Base-by-base conservation (phyloP, 2,888 invertebrate species). In the Eledona agricola region DNA sequence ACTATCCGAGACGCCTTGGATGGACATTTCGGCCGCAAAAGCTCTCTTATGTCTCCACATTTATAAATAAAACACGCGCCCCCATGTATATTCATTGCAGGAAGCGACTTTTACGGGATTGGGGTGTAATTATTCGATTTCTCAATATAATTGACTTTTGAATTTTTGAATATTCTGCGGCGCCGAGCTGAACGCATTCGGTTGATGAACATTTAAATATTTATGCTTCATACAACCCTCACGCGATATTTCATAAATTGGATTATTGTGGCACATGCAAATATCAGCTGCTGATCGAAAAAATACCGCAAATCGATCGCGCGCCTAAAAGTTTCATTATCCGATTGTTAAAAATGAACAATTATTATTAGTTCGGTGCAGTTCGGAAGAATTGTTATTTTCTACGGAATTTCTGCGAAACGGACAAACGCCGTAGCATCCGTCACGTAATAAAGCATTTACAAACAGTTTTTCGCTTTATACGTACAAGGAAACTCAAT, bases 1-100 rank as follows among this genome's bases (percentile, higher is more conserved):
- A 71, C 68, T 70, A 70, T 66, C 72, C 70, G 66, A 59, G 67
- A 65, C 68, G 66, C 63, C 60, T 53, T 57, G 62, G 66, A 71
- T 66, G 65, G 69, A 67, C 71, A 66, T 66, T 65, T 63, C 61
- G 60, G 67, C 62, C 67, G 63, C 66, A 67, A 67, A 67, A 65
- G 67, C 60, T 63, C 64, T 61, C 55, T 68, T 65, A 65, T 65
- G 65, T 66, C 66, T 59, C 63, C 68, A 59, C 67, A 65, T 71
- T 69, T 68, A 69, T 70, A 70, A 71, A 71, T 70, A 71, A 71
- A 64, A 65, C 59, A 66, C 55, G 54, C 12, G 29, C 26, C n/a
- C n/a, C 54, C 25, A 54, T 54, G 49, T 49, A 43, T 54, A 54
- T 54, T 49, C 42, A 54, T 52, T n/a, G n/a, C n/a, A n/a, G n/a